Conservation (phyloP, 2,113 vertebrate species). For the Burhinus oedicnemus region DNA sequence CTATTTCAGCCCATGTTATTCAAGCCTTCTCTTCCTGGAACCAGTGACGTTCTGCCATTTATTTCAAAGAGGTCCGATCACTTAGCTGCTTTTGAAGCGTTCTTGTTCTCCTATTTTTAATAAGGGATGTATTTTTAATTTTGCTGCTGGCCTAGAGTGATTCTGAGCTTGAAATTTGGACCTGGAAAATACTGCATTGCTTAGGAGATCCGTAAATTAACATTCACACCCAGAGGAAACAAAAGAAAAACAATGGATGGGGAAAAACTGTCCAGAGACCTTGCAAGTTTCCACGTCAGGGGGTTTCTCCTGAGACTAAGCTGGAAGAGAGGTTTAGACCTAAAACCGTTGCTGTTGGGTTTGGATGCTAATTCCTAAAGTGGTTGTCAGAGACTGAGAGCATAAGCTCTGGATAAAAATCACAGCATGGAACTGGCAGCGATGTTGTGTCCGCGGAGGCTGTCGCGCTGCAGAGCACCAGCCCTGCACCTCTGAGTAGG, state of each 20-base stretch:
- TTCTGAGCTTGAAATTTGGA: not conserved
- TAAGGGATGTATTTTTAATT: not conserved
- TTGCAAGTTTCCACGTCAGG: not conserved
- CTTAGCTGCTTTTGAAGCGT: not conserved
- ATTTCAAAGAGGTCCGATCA: not conserved
- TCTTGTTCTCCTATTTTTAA: not conserved
- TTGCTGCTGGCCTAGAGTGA: not conserved
- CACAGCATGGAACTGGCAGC: not conserved
- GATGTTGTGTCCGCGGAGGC: rapidly evolving
- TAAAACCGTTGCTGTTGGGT: rapidly evolving
- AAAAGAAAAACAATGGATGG: not conserved
- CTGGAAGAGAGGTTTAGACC: not conserved
- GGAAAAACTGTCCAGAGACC: not conserved
- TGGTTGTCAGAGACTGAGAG: not conserved
- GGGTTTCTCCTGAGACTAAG: rapidly evolving
- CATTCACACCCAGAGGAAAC: not conserved
- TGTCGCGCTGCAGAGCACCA: too few species aligned
- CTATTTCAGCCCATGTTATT: rapidly evolving
- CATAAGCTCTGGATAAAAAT: not conserved
- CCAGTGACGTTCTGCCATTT: rapidly evolving
- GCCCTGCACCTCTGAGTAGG: rapidly evolving
- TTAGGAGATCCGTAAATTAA: not conserved
- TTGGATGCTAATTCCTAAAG: not conserved
- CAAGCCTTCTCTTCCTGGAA: not conserved
- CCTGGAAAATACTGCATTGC: not conserved